Evolutionary conservation across 2,888 invertebrate species (phyloP), one percentile per base, ranked within the genome.

Genomic region (Pandemis cinnamomeana): DNA sequence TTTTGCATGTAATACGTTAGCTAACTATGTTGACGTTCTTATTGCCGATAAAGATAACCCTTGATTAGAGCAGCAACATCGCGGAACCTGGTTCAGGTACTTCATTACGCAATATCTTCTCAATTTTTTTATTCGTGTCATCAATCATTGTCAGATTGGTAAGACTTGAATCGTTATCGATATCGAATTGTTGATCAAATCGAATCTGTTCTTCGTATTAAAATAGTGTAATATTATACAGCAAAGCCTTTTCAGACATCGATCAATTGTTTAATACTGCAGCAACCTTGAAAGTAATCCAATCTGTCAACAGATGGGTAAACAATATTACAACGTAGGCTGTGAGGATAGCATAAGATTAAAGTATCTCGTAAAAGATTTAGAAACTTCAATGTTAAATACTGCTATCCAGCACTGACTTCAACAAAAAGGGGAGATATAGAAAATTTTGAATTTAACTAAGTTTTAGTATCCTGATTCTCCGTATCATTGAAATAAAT

Each of bases 71-170:
- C 61, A 67, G 58, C 44, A 68, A 67, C 60, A 55, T 55, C 44
- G 60, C 10, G 13, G 55, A 44, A 67, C 36, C 11, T 13, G 69
- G 62, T 62, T 67, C 11, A n/a, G 68, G 58, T 69, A n/a, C 8
- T 11, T 42, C 8, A 55, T 67, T 74, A 70, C 73, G 73, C 60
- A 74, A 74, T 51, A n/a, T 51, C n/a, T n/a, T 7, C 64, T 62
- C 61, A 58, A 55, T 36, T 10, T 61, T 61, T 70, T 70, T 74
- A 71, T 74, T 70, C 61, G 58, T 67, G 74, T 55, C 66, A 74
- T 74, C 71, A 70, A 71, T 74, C 74, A 74, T 62, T 74, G 69
- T 73, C 36, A 71, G 73, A 73, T 64, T 51, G 63, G 69, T 64
- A 44, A 64, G 69, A 62, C 62, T 27, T 67, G 62, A 51, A 63